Evolutionary conservation across 2,888 invertebrate genomes (phyloP).

Genomic region (Dasysyrphus tricinctus): DNA sequence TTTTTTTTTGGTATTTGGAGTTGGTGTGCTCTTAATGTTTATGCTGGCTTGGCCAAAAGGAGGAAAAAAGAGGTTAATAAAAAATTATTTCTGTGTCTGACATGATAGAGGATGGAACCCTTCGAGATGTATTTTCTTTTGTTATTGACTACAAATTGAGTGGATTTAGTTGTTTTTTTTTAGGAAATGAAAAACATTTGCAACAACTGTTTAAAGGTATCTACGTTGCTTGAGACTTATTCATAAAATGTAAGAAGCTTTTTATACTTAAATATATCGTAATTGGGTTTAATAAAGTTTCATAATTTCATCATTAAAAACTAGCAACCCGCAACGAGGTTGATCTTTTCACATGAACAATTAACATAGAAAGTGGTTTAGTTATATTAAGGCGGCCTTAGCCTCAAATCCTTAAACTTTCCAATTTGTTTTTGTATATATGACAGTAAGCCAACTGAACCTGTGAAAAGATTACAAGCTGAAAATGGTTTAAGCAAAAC

Average conservation of each 20-base stretch:
- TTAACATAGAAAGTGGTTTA: too few relatives aligned
- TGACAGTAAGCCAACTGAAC: too few relatives aligned
- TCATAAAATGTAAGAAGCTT: neutral
- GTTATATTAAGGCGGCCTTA: too few relatives aligned
- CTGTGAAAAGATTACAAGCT: too few relatives aligned
- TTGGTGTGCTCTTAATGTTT: slow-evolving; percentile 54
- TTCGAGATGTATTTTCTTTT: slow-evolving; percentile 56
- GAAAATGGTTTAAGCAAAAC: too few relatives aligned
- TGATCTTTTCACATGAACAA: too few relatives aligned
- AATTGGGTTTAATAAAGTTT: too few relatives aligned
- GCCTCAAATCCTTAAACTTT: too few relatives aligned
- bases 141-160: slow-evolving; percentile 70
- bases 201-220: slow-evolving; percentile 27
- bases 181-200: slow-evolving; percentile 18
- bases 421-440: too few relatives aligned
- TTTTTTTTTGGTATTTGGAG: slow-evolving; percentile 45
- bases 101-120: slow-evolving; percentile 35
- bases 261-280: too few relatives aligned
- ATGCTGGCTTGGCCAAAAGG: slow-evolving; percentile 29
- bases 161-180: slow-evolving; percentile 34
- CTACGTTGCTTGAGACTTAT: neutral
- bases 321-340: too few relatives aligned
- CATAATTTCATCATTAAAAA: too few relatives aligned
- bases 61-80: slow-evolving; percentile 55
- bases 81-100: slow-evolving; percentile 65